These are phyloP conservation scores for Calliopsis andreniformis DNA, from an alignment of 1,140 invertebrate genomes.

Conservation along the genomic window DNA sequence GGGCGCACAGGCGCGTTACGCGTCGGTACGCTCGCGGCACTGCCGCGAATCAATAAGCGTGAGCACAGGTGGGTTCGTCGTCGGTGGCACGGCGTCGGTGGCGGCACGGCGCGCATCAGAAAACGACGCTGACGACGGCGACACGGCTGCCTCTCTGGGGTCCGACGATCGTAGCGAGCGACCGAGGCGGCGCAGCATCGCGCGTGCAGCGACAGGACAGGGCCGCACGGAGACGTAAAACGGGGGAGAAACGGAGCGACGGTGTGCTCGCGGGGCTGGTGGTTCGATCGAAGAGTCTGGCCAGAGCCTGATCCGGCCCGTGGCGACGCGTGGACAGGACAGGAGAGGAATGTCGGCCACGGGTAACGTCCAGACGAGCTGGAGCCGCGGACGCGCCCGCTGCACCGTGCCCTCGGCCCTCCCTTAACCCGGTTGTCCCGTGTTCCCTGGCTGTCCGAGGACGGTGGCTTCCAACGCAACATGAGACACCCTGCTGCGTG, in stretches of 20 bases:
- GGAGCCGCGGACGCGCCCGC: conserved; percentile 40
- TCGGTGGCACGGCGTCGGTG: conserved; percentile 59
- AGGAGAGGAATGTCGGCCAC: conserved; percentile 39
- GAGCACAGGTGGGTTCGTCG: conserved; percentile 73
- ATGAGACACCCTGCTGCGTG: conserved; percentile 15
- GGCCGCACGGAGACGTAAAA: neutral
- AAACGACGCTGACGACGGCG: conserved; percentile 48
- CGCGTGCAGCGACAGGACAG: too few species aligned
- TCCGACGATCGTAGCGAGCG: too few species aligned
- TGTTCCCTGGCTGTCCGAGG: neutral
- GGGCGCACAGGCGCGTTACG: conserved; percentile 63
- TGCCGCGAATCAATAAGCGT: conserved; percentile 71
- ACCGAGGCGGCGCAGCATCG: too few species aligned
- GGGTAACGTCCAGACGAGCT: conserved; percentile 26
- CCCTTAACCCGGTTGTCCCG: conserved; percentile 31
- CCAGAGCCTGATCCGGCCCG: too few species aligned
- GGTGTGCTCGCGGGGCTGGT: neutral
- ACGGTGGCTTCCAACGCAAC: neutral
- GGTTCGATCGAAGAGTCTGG: neutral
- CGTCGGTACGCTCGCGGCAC: conserved; percentile 47
- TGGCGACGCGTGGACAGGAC: neutral
- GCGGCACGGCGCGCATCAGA: conserved; percentile 54
- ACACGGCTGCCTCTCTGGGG: conserved; percentile 34
- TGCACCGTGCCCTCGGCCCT: conserved; percentile 5
- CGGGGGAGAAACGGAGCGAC: neutral